Evolutionary conservation across 64 coral and sea anemone species (phyloP).

Genomic region (Porites lutea): DNA sequence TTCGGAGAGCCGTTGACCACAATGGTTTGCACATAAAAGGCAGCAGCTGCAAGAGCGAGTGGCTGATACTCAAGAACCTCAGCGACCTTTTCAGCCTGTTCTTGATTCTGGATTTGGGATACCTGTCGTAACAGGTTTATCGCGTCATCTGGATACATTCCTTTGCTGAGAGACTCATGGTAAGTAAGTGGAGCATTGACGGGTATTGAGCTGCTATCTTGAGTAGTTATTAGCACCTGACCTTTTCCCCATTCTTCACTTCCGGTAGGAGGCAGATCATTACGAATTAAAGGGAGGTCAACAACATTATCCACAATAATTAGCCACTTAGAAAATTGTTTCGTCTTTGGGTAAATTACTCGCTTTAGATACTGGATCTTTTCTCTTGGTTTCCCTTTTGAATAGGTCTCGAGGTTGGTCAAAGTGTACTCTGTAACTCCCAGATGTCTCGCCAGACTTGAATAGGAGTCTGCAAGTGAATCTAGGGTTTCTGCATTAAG

Average conservation of each 20-base stretch:
- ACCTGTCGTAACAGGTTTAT: slow-evolving; percentile 15
- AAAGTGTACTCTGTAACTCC: not conserved
- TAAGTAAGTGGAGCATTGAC: not conserved
- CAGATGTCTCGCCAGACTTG: not conserved
- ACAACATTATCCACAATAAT: not conserved
- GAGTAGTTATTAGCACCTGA: slow-evolving; percentile 19
- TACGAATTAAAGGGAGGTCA: not conserved
- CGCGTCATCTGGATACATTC: slow-evolving; percentile 49
- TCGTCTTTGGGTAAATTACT: not conserved
- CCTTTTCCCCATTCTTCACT: not conserved
- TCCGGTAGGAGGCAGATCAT: not conserved
- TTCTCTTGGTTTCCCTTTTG: not conserved
- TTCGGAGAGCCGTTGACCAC: not conserved
- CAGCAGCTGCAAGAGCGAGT: slow-evolving; percentile 20
- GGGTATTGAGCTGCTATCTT: not conserved
- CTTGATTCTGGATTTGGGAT: slow-evolving; percentile 28
- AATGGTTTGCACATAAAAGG: slow-evolving; percentile 23
- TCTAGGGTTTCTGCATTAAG: not conserved
- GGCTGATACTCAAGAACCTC: slow-evolving; percentile 35
- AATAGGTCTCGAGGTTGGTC: not conserved
- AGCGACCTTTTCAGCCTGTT: not conserved
- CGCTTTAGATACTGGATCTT: not conserved
- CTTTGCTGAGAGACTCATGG: slow-evolving; percentile 21
- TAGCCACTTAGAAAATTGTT: not conserved
- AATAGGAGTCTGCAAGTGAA: not conserved